phyloP scores from a whole-genome alignment of 2,797 vertebrate genomes.

The Nasua narica region DNA sequence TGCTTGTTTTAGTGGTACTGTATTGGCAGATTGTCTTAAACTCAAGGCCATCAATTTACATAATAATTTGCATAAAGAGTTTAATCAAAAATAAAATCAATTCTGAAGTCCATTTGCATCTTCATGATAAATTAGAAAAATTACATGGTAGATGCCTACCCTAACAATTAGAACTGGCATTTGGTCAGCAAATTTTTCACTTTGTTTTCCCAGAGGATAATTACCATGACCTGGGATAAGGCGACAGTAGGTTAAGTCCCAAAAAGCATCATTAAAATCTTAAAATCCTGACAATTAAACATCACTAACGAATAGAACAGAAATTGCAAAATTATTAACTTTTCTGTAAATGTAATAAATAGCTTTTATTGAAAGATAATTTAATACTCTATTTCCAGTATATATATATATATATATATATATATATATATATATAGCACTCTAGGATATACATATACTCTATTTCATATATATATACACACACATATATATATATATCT shows the following conservation, averaged over 20 bases:
- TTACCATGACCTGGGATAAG: background rate
- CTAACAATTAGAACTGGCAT: conserved; percentile 31
- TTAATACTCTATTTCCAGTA: background rate
- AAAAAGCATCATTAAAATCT: background rate
- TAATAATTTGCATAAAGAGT: conserved; percentile 40
- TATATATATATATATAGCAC: too few species aligned
- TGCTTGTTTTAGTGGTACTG: background rate
- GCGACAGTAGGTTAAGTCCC: background rate
- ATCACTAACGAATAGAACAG: background rate
- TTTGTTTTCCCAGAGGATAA: conserved; percentile 41
- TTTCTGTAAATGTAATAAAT: background rate
- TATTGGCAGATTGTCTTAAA: conserved; percentile 52
- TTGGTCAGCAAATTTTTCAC: conserved; percentile 26
- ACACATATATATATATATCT: background rate
- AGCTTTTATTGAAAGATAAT: background rate
- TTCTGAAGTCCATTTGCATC: conserved; percentile 58
- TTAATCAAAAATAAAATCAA: conserved; percentile 68
- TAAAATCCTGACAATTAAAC: background rate
- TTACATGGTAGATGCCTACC: conserved; percentile 14
- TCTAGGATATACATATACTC: background rate
- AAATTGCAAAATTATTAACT: background rate
- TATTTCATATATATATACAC: background rate
- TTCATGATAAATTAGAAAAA: conserved; percentile 59
- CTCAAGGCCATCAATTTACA: conserved; percentile 24
- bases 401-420: background rate